A percentile compares a stretch with the other conserved stretches of the same genome.
These are phyloP conservation scores for Panzeria rudis DNA, from an alignment of 2,888 invertebrate genomes.

Conservation along the genomic window DNA sequence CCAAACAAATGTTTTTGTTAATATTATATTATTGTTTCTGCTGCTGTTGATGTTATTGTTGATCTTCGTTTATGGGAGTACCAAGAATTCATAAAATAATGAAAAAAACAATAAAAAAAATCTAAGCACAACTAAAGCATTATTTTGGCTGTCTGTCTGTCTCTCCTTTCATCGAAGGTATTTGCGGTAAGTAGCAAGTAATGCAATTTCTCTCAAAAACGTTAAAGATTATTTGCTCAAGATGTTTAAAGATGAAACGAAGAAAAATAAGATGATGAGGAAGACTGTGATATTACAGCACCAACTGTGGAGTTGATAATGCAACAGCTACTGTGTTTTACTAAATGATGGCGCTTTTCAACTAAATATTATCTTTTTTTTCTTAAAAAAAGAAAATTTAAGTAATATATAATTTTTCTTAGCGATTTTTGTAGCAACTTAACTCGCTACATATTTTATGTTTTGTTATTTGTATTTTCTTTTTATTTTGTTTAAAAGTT, in stretches of 20 bases:
- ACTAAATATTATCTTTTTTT: conserved; percentile 1
- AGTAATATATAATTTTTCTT: conserved; percentile 55
- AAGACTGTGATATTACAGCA: conserved; percentile 38
- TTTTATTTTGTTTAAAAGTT: conserved; percentile 24
- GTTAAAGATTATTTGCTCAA: conserved; percentile 67
- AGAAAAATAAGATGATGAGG: conserved; percentile 16
- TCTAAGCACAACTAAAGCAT: conserved; percentile 53
- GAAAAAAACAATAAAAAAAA: conserved; percentile 28
- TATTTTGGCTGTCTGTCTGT: conserved; percentile 19
- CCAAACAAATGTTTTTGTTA: conserved; percentile 61
- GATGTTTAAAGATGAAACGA: conserved; percentile 48
- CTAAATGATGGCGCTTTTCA: conserved; percentile 69
- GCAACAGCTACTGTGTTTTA: conserved; percentile 63
- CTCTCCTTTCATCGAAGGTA: background rate
- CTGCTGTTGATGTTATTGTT: conserved; percentile 41
- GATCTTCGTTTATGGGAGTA: conserved; percentile 68
- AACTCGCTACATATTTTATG: conserved; percentile 47
- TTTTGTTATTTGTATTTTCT: conserved; percentile 5
- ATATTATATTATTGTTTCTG: conserved; percentile 38
- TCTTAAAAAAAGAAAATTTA: background rate
- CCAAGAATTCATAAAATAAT: conserved; percentile 70
- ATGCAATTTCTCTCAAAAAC: conserved; percentile 57
- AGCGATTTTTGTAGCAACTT: conserved; percentile 20
- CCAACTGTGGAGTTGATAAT: conserved; percentile 59
- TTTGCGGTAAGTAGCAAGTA: conserved; percentile 38